Evolutionary conservation across 2,797 vertebrate genomes (phyloP).

Genomic region (Rallus crepitans): DNA sequence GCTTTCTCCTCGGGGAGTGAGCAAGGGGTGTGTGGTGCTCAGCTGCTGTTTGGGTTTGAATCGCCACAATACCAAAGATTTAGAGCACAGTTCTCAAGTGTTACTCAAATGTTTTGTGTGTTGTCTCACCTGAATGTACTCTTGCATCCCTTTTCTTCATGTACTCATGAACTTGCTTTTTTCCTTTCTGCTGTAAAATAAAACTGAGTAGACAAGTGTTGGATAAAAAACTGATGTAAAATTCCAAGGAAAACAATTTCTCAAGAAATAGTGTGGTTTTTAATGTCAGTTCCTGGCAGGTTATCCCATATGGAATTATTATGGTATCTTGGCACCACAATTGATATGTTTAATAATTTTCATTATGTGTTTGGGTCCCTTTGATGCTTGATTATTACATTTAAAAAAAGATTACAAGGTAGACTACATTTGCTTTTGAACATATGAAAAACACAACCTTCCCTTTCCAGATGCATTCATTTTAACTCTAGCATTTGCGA

Average conservation of each 20-base stretch:
- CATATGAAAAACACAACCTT: background rate
- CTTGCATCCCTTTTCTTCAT: background rate
- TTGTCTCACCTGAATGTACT: background rate
- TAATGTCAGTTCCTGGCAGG: background rate
- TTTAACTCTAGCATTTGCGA: background rate
- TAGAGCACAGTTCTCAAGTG: background rate
- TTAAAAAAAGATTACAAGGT: slow-evolving; percentile 58
- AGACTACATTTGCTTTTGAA: slow-evolving; percentile 17
- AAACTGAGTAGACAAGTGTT: background rate
- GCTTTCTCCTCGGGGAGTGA: too few relatives aligned
- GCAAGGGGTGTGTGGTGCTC: too few relatives aligned
- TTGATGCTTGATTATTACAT: slow-evolving; percentile 43
- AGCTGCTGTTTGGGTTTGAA: too few relatives aligned
- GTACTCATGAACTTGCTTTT: background rate
- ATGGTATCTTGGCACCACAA: slow-evolving; percentile 10
- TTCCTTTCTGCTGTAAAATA: background rate
- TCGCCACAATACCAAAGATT: background rate
- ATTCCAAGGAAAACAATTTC: background rate
- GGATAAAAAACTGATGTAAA: background rate
- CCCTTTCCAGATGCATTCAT: slow-evolving; percentile 11
- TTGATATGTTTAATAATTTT: slow-evolving; percentile 41
- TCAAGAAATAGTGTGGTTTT: background rate
- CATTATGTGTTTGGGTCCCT: slow-evolving; percentile 44
- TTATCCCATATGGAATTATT: background rate
- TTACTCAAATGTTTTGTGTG: background rate